phyloP scores from a whole-genome alignment of 1,140 invertebrate species.

The Hormaphis cornu region DNA sequence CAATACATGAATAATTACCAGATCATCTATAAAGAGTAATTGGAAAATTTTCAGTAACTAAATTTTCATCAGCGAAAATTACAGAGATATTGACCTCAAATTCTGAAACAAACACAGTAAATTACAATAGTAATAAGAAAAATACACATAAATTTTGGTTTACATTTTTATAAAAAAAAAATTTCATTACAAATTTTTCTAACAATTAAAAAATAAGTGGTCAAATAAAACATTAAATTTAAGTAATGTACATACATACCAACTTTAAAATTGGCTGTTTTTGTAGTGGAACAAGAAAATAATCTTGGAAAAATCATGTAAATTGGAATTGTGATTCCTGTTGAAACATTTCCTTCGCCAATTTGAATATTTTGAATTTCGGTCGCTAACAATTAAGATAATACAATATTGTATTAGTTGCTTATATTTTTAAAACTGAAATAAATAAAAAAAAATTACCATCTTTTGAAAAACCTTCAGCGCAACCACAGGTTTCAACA shows the following conservation, averaged over 20 bases:
- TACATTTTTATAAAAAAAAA: no score
- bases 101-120: conserved; percentile 59
- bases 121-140: conserved; percentile 1
- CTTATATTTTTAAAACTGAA: no score
- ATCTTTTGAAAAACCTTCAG: conserved; percentile 88
- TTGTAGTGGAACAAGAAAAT: conserved; percentile 88
- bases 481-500: conserved; percentile 91
- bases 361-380: conserved; percentile 98
- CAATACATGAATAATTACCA: not conserved
- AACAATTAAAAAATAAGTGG: no score
- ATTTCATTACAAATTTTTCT: no score
- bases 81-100: conserved; percentile 93
- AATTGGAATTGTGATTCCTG: conserved; percentile 76
- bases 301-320: conserved; percentile 91
- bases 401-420: not conserved
- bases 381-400: conserved; percentile 58
- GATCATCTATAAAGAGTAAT: conserved; percentile 60
- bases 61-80: conserved; percentile 84
- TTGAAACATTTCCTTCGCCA: conserved; percentile 79
- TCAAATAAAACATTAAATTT: not conserved
- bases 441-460: conserved; percentile 50
- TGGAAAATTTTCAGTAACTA: conserved; percentile 94
- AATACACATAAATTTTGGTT: no score
- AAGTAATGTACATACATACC: conserved; percentile 51
- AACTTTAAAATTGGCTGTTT: conserved; percentile 90